Percentiles rank a stretch among this genome's conserved stretches.
Conservation (phyloP, 2,797 vertebrate species). For the Aeoliscus strigatus region DNA sequence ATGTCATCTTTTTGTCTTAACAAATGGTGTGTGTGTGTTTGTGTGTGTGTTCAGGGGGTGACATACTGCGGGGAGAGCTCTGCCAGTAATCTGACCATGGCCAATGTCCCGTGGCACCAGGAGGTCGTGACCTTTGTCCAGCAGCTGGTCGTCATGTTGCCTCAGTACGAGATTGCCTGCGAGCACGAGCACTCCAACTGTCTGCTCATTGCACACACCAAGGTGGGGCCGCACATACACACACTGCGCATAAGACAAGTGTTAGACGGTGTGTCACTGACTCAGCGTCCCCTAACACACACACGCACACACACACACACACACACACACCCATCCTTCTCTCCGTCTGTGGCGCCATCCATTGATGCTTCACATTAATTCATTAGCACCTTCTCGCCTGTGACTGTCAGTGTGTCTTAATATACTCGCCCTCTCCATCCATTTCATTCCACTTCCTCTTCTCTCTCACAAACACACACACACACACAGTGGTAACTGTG, state of each 20-base stretch:
- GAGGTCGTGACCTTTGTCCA: conserved; percentile 85
- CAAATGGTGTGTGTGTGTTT: too few species aligned
- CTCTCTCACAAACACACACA: conserved; percentile 3
- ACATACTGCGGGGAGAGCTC: conserved; percentile 93
- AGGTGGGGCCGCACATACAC: conserved; percentile 69
- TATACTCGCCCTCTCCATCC: neutral
- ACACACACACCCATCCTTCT: too few species aligned
- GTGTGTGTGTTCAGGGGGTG: conserved; percentile 77
- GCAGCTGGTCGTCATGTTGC: conserved; percentile 80
- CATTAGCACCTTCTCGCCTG: conserved; percentile 35
- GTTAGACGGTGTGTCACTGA: too few species aligned
- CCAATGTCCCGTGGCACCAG: conserved; percentile 93
- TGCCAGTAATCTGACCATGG: conserved; percentile 92
- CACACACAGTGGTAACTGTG: conserved; percentile 7
- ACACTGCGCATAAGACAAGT: too few species aligned
- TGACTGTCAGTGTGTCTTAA: conserved; percentile 13
- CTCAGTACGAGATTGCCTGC: conserved; percentile 84
- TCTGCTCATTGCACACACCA: conserved; percentile 85
- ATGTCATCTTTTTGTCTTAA: too few species aligned
- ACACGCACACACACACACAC: too few species aligned
- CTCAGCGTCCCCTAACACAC: neutral
- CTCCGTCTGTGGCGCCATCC: neutral
- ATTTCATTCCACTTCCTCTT: conserved; percentile 3
- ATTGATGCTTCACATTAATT: conserved; percentile 16
- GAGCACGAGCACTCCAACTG: conserved; percentile 96